Percentiles rank a stretch among this genome's conserved stretches.
phyloP scores from a whole-genome alignment of 2,888 invertebrate genomes.

The Dryobotodes eremita region DNA sequence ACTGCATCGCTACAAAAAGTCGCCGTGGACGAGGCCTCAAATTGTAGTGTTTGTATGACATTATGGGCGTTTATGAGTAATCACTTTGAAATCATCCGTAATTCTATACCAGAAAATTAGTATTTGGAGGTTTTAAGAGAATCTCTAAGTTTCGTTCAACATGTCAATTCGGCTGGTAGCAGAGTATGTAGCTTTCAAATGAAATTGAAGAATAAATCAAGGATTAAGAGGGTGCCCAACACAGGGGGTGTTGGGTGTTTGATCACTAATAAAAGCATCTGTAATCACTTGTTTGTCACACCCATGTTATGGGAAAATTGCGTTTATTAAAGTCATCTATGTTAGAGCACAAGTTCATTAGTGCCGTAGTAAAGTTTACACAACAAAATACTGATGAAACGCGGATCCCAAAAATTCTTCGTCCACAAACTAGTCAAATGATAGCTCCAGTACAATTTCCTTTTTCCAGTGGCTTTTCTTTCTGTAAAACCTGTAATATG shows the following conservation, averaged over 20 bases:
- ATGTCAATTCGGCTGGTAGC: not conserved
- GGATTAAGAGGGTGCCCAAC: fast-evolving
- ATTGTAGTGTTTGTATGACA: slow-evolving; percentile 23
- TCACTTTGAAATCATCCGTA: not conserved
- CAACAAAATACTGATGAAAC: slow-evolving; percentile 2
- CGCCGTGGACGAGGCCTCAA: no score
- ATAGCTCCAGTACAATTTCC: not conserved
- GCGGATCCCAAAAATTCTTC: not conserved
- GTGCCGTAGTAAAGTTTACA: not conserved
- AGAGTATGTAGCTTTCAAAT: not conserved
- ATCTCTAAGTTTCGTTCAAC: not conserved
- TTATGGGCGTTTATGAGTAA: not conserved
- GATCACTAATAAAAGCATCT: not conserved
- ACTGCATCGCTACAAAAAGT: no score
- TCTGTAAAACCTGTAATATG: slow-evolving; percentile 46
- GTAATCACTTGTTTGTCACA: not conserved
- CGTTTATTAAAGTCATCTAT: not conserved
- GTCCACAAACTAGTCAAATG: slow-evolving; percentile 23
- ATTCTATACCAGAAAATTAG: not conserved
- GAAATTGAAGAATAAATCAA: not conserved
- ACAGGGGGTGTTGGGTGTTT: no score
- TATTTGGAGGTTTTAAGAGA: not conserved
- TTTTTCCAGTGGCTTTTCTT: slow-evolving; percentile 47
- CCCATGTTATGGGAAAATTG: not conserved
- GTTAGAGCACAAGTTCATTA: not conserved